Base-by-base conservation (phyloP, 2,888 invertebrate genomes). In the Acanthosepion pharaonis region DNA sequence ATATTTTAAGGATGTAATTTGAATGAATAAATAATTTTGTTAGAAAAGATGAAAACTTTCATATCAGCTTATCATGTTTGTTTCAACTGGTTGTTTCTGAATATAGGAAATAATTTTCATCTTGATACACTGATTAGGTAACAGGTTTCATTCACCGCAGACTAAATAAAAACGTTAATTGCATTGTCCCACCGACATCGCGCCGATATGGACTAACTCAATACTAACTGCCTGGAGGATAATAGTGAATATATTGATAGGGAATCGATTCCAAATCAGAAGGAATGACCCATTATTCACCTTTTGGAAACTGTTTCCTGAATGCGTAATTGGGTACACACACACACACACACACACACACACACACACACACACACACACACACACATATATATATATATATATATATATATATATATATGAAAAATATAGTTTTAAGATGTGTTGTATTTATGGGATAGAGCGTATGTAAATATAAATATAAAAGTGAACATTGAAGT, bases 141-240 rank as follows among this genome's bases (percentile, higher is more conserved):
- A 78, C n/a, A 15, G 78, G n/a, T 78, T n/a, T 78, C 11, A 78
- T 78, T 78, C 33, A 18, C n/a, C n/a, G n/a, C 9, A 33, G n/a
- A n/a, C 78, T 9, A 78, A 78, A 78, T 78, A n/a, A 78, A 78
- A 78, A n/a, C n/a, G n/a, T 78, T 78, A 78, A 78, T 78, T 78
- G n/a, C n/a, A 78, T 33, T 78, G 78, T 33, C n/a, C 78, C 2
- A 18, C 15, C 78, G n/a, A 78, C 33, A 33, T 78, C 78, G n/a
- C 15, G n/a, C n/a, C 15, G 6, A n/a, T n/a, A 9, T 78, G 18
- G n/a, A 78, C 33, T 78, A 78, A 78, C 33, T n/a, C 78, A n/a
- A 78, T 78, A 33, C n/a, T n/a, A 78, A 33, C 15, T 78, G 8
- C 78, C 78, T 9, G 78, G 15, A 33, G 78, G n/a, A 18, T 78